phyloP scores from a whole-genome alignment of 1,140 invertebrate genomes.

The Palaemon carinicauda region DNA sequence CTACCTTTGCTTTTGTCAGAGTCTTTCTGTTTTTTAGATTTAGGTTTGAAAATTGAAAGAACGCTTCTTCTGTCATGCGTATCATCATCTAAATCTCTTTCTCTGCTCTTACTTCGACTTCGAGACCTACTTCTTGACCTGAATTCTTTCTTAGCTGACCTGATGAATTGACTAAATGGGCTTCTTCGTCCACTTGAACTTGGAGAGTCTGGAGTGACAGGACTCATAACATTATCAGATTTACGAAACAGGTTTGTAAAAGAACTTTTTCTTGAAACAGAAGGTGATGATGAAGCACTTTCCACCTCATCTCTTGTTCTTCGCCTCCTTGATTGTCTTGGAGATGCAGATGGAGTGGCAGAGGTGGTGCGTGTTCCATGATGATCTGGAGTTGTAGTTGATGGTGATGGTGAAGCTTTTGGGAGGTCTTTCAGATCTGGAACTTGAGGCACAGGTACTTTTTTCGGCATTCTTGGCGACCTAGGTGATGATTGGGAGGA shows the following conservation, averaged over 20 bases:
- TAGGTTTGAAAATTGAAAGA: conserved; percentile 67
- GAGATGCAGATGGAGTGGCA: conserved; percentile 56
- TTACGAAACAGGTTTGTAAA: conserved; percentile 81
- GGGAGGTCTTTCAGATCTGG: conserved; percentile 56
- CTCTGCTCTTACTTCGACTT: conserved; percentile 71
- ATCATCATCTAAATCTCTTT: conserved; percentile 68
- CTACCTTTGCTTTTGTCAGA: conserved; percentile 58
- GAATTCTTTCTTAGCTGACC: conserved; percentile 63
- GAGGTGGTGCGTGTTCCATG: conserved; percentile 27
- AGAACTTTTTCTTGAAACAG: conserved; percentile 78
- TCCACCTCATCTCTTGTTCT: conserved; percentile 48
- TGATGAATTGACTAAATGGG: conserved; percentile 62
- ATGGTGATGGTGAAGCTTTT: conserved; percentile 38
- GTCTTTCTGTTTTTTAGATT: conserved; percentile 65
- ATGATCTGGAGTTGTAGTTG: conserved; percentile 33
- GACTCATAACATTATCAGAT: conserved; percentile 70
- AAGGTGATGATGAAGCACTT: conserved; percentile 67
- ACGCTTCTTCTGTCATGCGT: conserved; percentile 67
- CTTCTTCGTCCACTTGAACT: conserved; percentile 55
- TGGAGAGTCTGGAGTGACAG: conserved; percentile 72
- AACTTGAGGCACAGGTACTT: conserved; percentile 57
- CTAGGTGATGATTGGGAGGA: conserved; percentile 48
- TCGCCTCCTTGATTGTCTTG: conserved; percentile 46
- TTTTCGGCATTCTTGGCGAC: conserved; percentile 57
- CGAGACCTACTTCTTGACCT: conserved; percentile 67